These are phyloP conservation scores for Brassicogethes aeneus DNA, from an alignment of 2,888 invertebrate species.

Conservation along the genomic window DNA sequence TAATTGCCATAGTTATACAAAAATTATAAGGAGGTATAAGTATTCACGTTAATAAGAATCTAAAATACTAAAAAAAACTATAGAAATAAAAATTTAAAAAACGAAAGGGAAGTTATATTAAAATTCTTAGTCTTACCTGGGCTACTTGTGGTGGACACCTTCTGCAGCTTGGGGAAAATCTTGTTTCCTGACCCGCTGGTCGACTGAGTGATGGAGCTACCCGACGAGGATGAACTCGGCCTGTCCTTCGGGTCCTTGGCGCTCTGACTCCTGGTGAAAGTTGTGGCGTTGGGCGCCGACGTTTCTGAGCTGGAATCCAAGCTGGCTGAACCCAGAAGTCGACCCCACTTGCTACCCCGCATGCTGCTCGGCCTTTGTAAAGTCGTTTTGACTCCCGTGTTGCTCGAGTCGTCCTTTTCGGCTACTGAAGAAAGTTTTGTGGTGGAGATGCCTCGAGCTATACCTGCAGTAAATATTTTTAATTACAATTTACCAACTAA, in stretches of 20 bases:
- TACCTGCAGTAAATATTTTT: too few relatives aligned
- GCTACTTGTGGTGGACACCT: slow-evolving; percentile 45
- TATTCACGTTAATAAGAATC: too few relatives aligned
- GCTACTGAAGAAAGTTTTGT: slow-evolving; percentile 47
- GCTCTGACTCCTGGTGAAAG: slow-evolving; percentile 49
- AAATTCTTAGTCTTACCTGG: too few relatives aligned
- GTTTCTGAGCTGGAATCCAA: slow-evolving; percentile 63
- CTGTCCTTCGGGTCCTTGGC: slow-evolving; percentile 44
- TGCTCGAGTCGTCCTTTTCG: slow-evolving; percentile 41
- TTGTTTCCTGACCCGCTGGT: slow-evolving; percentile 44
- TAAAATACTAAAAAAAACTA: too few relatives aligned
- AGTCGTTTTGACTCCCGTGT: slow-evolving; percentile 38
- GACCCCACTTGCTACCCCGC: slow-evolving; percentile 69
- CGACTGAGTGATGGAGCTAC: slow-evolving; percentile 33
- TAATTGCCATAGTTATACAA: too few relatives aligned
- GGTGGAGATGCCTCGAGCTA: slow-evolving; percentile 43
- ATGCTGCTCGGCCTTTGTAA: slow-evolving; percentile 37
- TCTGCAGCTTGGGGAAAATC: slow-evolving; percentile 63
- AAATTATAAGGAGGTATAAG: too few relatives aligned
- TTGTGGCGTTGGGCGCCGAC: slow-evolving; percentile 40
- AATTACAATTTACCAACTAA: too few relatives aligned
- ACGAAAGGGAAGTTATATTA: too few relatives aligned
- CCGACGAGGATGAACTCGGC: slow-evolving; percentile 39
- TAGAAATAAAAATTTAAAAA: too few relatives aligned
- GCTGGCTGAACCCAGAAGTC: slow-evolving; percentile 70